Base-by-base conservation (phyloP, 2,888 invertebrate genomes). In the Eugnorisma glareosa region DNA sequence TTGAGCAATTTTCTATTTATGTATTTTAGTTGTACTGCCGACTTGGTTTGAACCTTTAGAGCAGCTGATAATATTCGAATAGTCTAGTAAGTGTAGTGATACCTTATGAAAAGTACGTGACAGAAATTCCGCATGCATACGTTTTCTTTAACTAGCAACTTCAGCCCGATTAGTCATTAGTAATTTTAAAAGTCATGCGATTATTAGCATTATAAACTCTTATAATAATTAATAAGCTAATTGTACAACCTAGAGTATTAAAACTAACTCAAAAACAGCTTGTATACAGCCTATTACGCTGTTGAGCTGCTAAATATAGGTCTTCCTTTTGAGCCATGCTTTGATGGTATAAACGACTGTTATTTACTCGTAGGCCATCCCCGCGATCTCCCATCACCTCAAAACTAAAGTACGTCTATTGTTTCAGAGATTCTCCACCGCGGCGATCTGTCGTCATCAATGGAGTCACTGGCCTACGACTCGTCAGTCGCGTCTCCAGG, bases 401-500 rank as follows among this genome's bases (percentile, higher is more conserved):
- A 35, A 48, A 64, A 61, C 18, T 63, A 1, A 67, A 18, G 15
- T 13, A 63, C 13, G 5, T 28, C 10, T 35, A 67, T 93, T 92
- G 90, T 97, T 96, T 7, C 97, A 98, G 98, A 98, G 92, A 97
- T 98, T 90, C 97, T 98, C 40, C 98, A 98, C 89, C 97, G 98
- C 15, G 98, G 98, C 28, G 98, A 98, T 86, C 93, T 98, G 28
- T 98, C 98, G 0, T 98, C 98, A 0, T 98, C 98, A 10, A 98
- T 98, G 98, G 98, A 98, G 91, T 98, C 98, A 0, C 94, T 98
- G 40, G 97, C 98, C 1, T 98, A 98, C 94, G 98, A 98, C 91
- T 97, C 98, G 0, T 98, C 98, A 2, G 98, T 97, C 35, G 97
- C 98, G 0, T 98, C 98, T 0, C 98, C 98, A 0, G 98, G 98